Conservation (phyloP, 35 echinoderm and acorn worm species). For the Strongylocentrotus purpuratus region DNA sequence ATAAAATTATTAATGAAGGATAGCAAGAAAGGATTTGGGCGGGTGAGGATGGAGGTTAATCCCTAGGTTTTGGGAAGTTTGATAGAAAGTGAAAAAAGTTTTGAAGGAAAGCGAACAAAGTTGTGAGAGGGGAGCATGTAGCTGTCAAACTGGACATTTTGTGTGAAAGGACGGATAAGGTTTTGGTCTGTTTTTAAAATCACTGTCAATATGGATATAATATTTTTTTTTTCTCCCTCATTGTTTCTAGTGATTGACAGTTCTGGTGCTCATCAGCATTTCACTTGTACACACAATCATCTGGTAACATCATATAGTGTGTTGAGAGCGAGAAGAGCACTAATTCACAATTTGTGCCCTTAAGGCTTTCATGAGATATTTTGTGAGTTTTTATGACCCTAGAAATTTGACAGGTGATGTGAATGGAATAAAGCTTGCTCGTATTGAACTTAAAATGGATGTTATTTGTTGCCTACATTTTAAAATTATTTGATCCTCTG, state of each 20-base stretch:
- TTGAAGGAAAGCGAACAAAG: no score
- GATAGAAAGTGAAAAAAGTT: not conserved
- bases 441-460: no score
- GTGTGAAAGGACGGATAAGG: not conserved
- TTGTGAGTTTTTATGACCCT: no score
- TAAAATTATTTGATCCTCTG: no score
- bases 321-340: no score
- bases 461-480: no score
- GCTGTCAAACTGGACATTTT: not conserved
- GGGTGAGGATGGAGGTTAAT: not conserved
- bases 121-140: not conserved
- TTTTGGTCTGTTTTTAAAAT: not conserved
- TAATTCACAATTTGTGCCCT: no score
- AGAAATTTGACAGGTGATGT: no score
- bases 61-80: not conserved
- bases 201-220: not conserved
- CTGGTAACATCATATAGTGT: no score
- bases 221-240: no score
- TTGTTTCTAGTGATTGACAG: not conserved
- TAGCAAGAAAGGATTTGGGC: not conserved
- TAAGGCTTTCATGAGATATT: no score
- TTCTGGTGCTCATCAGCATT: not conserved
- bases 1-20: constrained; percentile 6
- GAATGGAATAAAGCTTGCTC: no score
- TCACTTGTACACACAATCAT: not conserved